phyloP scores from a whole-genome alignment of 2,888 invertebrate species.

The Tinea pellionella region DNA sequence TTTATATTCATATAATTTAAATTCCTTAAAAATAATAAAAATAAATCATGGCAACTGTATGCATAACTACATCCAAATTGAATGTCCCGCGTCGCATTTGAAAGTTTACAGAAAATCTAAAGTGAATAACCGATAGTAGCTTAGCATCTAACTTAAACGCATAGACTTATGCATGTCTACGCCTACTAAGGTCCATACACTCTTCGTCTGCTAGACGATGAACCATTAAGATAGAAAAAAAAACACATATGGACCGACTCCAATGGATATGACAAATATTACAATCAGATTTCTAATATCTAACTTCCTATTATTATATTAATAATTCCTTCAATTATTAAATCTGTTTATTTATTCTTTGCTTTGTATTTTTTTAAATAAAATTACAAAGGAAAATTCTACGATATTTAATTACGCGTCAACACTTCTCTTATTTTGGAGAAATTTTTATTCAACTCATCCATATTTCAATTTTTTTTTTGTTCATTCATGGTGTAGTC shows the following conservation, averaged over 20 bases:
- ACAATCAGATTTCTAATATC: neutral
- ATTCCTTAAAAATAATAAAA: too few species aligned
- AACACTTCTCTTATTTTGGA: too few species aligned
- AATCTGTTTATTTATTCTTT: too few species aligned
- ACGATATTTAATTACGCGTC: too few species aligned
- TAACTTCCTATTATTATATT: too few species aligned
- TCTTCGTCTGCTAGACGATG: constrained; percentile 36
- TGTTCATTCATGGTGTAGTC: neutral
- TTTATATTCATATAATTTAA: too few species aligned
- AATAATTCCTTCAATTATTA: too few species aligned
- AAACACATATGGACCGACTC: neutral
- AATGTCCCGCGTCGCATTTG: too few species aligned
- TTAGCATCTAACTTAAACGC: neutral
- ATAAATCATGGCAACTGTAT: too few species aligned
- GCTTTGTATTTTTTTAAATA: too few species aligned
- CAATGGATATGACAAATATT: neutral
- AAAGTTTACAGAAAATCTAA: neutral
- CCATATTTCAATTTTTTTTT: neutral
- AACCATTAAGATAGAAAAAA: constrained; percentile 7
- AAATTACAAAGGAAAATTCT: too few species aligned
- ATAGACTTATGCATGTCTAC: neutral
- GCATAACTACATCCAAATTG: too few species aligned
- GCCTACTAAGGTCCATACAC: constrained; percentile 21
- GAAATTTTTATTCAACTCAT: neutral
- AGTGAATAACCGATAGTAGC: neutral